Base-by-base conservation (phyloP, 2,888 invertebrate species). In the Drosophila mayaguana region DNA sequence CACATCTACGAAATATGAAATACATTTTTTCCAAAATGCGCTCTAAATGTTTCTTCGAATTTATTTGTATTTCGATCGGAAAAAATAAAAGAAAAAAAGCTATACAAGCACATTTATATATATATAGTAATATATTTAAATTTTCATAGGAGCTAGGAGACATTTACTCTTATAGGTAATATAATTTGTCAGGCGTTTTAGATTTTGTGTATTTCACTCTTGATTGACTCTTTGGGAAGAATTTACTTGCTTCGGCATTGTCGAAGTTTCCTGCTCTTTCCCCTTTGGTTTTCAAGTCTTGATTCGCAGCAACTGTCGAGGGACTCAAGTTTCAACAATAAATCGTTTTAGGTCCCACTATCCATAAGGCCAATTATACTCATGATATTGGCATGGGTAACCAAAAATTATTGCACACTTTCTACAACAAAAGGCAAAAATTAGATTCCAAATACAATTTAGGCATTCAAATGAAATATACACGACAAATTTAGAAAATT, bases 291-390 rank as follows among this genome's bases (percentile, higher is more conserved):
- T 16, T 38, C 32, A 32, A 22, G 36, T 11, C 32, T 54, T 78
- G 53, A 63, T 75, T 81, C 77, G 76, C 72, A 81, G 75, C 75
- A 65, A 83, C 75, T 83, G 84, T 84, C 83, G 82, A 83, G 83
- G 87, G 83, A 83, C 83, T 83, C 83, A 83, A 83, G 69, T 84
- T 83, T 83, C 84, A 83, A 80, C 83, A 83, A 87, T 83, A 83
- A 83, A 65, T 81, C 84, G 66, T 60, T 65, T 71, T 60, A 75
- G 66, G 81, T 83, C 76, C 86, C 81, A 76, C 65, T 71, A 38
- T 53, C 65, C 61, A 61, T 63, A 67, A 72, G 8, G 61, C 67
- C 60, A 54, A 48, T 34, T 8, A 42, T 38, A 34, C 42, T 70
- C 57, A 75, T 66, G 43, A 63, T 72, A 77, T 71, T 71, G 78